Evolutionary conservation across 2,797 vertebrate species (phyloP).

Genomic region (Numenius phaeopus): DNA sequence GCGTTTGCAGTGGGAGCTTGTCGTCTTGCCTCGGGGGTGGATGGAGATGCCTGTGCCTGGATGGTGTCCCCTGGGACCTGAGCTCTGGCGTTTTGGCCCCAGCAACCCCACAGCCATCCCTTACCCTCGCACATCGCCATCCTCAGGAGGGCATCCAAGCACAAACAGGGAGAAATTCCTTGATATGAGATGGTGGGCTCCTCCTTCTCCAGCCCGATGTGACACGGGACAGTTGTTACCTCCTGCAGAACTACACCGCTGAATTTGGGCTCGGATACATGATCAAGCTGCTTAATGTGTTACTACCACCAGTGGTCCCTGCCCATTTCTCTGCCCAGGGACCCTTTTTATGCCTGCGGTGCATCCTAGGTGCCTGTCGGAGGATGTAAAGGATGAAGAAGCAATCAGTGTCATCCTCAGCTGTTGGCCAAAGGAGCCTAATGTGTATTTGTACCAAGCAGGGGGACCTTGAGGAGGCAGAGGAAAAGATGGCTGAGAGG

Average conservation of each 20-base stretch:
- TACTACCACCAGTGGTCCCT: accelerated
- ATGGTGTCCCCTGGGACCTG: neutral
- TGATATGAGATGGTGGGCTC: accelerated
- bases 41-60: neutral
- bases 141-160: neutral
- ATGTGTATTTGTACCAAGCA: accelerated
- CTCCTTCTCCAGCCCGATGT: neutral
- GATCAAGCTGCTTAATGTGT: neutral
- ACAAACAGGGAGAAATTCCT: neutral
- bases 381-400: neutral
- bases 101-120: neutral
- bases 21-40: neutral
- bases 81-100: neutral
- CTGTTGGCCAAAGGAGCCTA: neutral
- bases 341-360: neutral
- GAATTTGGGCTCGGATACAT: accelerated
- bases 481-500: neutral
- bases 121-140: accelerated
- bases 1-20: accelerated
- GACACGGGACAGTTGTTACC: too few relatives aligned
- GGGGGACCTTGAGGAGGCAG: neutral
- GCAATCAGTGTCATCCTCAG: neutral
- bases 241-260: neutral
- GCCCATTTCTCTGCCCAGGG: neutral
- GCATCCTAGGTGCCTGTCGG: neutral